Conservation (phyloP, 2,888 invertebrate species). For the Nomada lathburiana region DNA sequence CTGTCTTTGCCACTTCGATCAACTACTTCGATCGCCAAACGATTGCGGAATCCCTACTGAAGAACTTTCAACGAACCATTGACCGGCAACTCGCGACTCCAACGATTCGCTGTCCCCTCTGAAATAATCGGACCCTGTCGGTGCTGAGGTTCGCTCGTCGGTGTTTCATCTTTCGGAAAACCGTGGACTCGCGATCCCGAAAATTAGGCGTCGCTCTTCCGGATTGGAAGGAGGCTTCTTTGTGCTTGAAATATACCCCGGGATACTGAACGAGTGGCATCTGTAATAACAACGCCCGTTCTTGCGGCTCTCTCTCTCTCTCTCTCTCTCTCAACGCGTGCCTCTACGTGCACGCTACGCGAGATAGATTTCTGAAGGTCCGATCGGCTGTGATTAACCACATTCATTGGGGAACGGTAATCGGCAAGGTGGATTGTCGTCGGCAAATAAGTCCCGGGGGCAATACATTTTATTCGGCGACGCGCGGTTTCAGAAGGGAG, state of each 20-base stretch:
- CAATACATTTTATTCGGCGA: not conserved
- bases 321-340: slow-evolving; percentile 53
- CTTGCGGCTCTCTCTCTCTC: slow-evolving; percentile 62
- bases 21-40: no score
- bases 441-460: not conserved
- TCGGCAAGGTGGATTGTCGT: slow-evolving; percentile 7
- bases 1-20: no score
- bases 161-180: slow-evolving; percentile 36
- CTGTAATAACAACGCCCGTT: slow-evolving; percentile 81
- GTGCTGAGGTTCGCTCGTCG: not conserved
- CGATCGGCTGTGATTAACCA: slow-evolving; percentile 42
- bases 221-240: slow-evolving; percentile 76
- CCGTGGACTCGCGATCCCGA: slow-evolving; percentile 47
- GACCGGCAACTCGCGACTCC: no score
- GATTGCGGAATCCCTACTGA: no score
- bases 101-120: no score
- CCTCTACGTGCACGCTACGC: slow-evolving; percentile 42
- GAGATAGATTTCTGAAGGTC: slow-evolving; percentile 43
- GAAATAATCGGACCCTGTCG: not conserved
- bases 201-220: slow-evolving; percentile 76
- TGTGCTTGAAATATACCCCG: slow-evolving; percentile 82
- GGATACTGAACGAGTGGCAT: slow-evolving; percentile 79
- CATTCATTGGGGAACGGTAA: not conserved
- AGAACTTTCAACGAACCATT: no score
- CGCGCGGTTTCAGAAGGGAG: no score